Evolutionary conservation across 2,888 invertebrate genomes (phyloP).

Genomic region (Pristionchus entomophagus): DNA sequence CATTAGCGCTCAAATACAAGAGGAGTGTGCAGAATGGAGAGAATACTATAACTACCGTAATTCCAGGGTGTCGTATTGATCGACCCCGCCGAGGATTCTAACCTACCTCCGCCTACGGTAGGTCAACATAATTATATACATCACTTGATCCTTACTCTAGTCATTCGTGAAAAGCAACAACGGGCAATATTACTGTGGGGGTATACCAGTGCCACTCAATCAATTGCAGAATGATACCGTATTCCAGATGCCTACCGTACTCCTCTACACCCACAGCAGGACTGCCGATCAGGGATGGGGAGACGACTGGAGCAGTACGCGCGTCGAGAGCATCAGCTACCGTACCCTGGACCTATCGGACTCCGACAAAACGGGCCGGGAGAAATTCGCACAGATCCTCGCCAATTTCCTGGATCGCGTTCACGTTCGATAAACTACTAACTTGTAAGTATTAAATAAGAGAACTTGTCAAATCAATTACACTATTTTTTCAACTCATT

Average conservation of each 20-base stretch:
- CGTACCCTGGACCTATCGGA: background rate
- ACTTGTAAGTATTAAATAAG: no score
- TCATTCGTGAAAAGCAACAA: background rate
- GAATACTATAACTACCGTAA: no score
- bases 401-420: constrained; percentile 17
- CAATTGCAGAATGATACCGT: background rate
- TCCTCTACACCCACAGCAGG: background rate
- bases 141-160: background rate
- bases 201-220: no score
- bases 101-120: constrained; percentile 7
- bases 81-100: background rate
- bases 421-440: background rate
- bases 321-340: background rate
- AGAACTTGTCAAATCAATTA: no score
- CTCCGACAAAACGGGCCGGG: background rate
- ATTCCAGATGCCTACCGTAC: background rate
- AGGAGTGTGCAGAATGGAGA: no score
- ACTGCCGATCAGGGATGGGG: constrained; percentile 10
- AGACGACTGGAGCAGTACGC: background rate
- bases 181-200: no score
- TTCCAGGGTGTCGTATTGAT: background rate
- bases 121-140: no score
- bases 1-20: no score
- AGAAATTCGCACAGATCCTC: constrained; percentile 31
- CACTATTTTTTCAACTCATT: no score